phyloP scores from a whole-genome alignment of 2,797 vertebrate genomes.

The Phalloptychus januarius region DNA sequence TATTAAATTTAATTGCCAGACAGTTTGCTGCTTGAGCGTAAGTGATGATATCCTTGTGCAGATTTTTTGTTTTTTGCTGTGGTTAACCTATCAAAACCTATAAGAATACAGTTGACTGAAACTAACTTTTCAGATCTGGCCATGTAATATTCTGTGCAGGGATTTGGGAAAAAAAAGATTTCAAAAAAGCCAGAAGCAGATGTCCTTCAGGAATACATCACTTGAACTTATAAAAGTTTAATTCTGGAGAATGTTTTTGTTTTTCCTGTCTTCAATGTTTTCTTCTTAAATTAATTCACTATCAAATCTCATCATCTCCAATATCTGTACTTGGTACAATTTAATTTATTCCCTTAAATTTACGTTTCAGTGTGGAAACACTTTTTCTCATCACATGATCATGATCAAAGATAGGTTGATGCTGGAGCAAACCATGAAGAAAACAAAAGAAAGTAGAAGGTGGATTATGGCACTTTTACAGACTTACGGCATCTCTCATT shows the following conservation, averaged over 20 bases:
- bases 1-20: slow-evolving; percentile 9
- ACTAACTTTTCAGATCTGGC: neutral
- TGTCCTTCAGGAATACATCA: neutral
- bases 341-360: neutral
- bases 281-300: neutral
- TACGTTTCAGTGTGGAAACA: neutral
- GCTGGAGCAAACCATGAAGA: too few relatives aligned
- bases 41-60: neutral
- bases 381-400: neutral
- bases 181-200: neutral
- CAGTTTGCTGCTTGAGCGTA: slow-evolving; percentile 14
- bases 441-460: too few relatives aligned
- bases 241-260: neutral
- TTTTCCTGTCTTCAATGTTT: neutral
- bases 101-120: neutral
- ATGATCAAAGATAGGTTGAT: too few relatives aligned
- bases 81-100: neutral
- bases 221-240: neutral
- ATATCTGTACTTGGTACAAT: neutral
- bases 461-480: too few relatives aligned
- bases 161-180: neutral
- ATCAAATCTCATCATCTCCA: neutral
- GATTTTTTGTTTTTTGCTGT: neutral
- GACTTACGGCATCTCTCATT: too few relatives aligned
- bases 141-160: neutral